phyloP scores from a whole-genome alignment of 2,113 vertebrate species.

The Notiomystis cincta region DNA sequence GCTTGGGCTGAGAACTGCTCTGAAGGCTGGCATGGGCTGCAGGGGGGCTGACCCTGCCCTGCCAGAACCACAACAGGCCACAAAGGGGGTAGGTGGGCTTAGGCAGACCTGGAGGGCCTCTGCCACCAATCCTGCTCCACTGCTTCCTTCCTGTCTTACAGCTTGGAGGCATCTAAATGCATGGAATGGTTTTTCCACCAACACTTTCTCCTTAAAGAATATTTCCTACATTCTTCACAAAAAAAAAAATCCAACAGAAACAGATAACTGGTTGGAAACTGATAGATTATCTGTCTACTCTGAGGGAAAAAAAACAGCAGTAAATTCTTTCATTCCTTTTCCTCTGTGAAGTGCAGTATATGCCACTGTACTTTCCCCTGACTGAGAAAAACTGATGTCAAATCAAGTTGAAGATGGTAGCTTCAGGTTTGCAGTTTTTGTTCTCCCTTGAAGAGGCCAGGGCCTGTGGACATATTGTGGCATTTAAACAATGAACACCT shows the following conservation, averaged over 20 bases:
- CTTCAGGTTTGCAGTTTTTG: not conserved
- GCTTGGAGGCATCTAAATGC: not conserved
- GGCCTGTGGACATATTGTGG: not conserved
- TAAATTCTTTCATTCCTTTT: not conserved
- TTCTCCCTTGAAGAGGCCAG: not conserved
- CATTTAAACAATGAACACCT: not conserved
- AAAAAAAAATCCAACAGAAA: not conserved
- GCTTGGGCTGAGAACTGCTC: not conserved
- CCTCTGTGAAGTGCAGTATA: not conserved
- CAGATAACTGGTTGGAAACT: not conserved
- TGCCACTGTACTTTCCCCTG: not conserved
- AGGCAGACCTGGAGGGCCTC: rapidly evolving
- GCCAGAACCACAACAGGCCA: rapidly evolving
- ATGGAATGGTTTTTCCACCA: not conserved
- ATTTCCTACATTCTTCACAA: not conserved
- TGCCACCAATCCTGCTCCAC: not conserved
- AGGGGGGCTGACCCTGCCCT: not conserved
- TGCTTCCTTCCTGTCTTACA: not conserved
- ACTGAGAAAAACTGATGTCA: not conserved
- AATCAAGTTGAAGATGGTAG: not conserved
- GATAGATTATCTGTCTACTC: not conserved
- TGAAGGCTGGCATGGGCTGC: not conserved
- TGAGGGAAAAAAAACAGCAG: not conserved
- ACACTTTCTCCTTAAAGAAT: not conserved
- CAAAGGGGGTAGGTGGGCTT: not conserved